Evolutionary conservation across 2,888 invertebrate species (phyloP), one percentile per base, ranked within the genome.

Genomic region (Sisyra nigra): DNA sequence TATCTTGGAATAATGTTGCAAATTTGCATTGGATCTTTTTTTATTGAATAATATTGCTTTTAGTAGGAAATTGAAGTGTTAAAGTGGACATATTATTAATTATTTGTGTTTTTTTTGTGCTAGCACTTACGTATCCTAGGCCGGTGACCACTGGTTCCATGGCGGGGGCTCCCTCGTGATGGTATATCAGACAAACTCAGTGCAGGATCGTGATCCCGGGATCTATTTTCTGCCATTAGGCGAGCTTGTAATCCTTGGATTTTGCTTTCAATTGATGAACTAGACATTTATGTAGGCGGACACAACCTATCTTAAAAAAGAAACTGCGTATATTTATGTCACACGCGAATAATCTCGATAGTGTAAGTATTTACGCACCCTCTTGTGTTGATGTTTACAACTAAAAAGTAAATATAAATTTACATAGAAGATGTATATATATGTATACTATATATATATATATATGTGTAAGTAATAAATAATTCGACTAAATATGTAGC

Each of bases 231-330:
- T 60, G 74, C 77, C 64, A 77, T 75, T 53, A 89, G 69, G 56
- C 82, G 74, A 60, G 81, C 81, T 65, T 89, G 78, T 64, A 91
- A 71, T 58, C 78, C 80, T 66, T 82, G 75, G 59, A 91, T 73
- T 72, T 80, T 86, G 57, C 80, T 81, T 63, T 80, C 80, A 61
- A 80, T 71, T 57, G 75, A 70, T 62, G 74, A 72, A 68, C 75
- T 74, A 65, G 80, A 79, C 79, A 80, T 80, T 56, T 56, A 58
- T 48, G 48, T 46, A 51, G 49, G 48, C 40, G 44, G 44, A 40
- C 46, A 45, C 47, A 45, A 45, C 37, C 37, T 37, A 17, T 37
- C 17, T 11, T 37, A 37, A 11, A 19, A 19, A 37, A 37, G 37
- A 37, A 37, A 37, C 17, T 24, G 24, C 24, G 24, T 24, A 24